Conservation (phyloP, 2,797 vertebrate genomes). For the Bryconaethiops microstoma region DNA sequence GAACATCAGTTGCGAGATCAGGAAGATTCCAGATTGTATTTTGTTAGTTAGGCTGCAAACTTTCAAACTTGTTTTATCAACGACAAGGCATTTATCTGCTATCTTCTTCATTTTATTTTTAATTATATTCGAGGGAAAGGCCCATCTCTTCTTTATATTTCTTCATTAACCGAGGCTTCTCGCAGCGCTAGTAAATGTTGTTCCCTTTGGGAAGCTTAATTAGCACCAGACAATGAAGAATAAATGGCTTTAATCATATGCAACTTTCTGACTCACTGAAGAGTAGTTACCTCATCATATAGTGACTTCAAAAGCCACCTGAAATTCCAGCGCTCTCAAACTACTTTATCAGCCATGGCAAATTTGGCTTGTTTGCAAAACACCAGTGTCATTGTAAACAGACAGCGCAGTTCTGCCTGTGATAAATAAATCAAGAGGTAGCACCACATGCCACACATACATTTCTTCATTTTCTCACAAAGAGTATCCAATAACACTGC, state of each 20-base stretch:
- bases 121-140: conserved; percentile 30
- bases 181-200: conserved; percentile 25
- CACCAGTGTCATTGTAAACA: conserved; percentile 19
- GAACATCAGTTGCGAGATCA: not conserved
- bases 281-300: not conserved
- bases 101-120: conserved; percentile 13
- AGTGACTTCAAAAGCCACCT: not conserved
- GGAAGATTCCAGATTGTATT: not conserved
- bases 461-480: conserved; percentile 1
- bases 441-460: not conserved
- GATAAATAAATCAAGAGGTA: conserved; percentile 24
- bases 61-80: conserved; percentile 23
- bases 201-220: conserved; percentile 33
- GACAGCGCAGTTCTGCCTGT: conserved; percentile 61
- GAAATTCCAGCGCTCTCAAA: not conserved
- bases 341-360: not conserved
- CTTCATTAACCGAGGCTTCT: conserved; percentile 19
- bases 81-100: conserved; percentile 15
- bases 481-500: conserved; percentile 19
- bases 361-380: conserved; percentile 46
- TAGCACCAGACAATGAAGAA: conserved; percentile 31
- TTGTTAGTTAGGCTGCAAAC: not conserved
- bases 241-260: conserved; percentile 28
- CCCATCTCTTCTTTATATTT: conserved; percentile 36
- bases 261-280: conserved; percentile 22